Conservation (phyloP, 2,888 invertebrate species). For the Plusia festucae region DNA sequence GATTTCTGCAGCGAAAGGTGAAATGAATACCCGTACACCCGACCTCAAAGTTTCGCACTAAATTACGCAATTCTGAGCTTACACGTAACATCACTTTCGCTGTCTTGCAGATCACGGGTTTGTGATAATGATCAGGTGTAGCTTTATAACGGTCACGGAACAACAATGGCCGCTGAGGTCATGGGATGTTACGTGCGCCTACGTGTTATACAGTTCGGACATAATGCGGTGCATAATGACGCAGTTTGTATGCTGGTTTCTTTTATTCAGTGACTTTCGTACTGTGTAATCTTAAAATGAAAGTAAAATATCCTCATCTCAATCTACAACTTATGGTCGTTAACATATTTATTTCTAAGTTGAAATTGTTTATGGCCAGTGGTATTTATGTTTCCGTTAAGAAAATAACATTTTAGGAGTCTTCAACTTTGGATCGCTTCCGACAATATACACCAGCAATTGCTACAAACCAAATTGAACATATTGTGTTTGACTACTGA, state of each 20-base stretch:
- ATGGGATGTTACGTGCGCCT: slow-evolving; percentile 22
- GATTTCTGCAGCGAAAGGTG: slow-evolving; percentile 5
- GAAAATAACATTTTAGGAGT: too few species aligned
- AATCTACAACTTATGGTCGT: slow-evolving; percentile 19
- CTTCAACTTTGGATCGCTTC: background rate
- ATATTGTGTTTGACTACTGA: background rate
- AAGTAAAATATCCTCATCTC: slow-evolving; percentile 37
- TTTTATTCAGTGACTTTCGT: slow-evolving; percentile 17
- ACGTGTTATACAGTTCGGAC: slow-evolving; percentile 22
- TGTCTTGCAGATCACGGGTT: slow-evolving; percentile 69
- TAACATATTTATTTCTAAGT: slow-evolving; percentile 10
- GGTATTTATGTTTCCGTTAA: too few species aligned
- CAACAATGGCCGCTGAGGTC: slow-evolving; percentile 44
- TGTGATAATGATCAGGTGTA: slow-evolving; percentile 39
- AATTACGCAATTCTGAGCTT: slow-evolving; percentile 64
- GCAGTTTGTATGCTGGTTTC: slow-evolving; percentile 47
- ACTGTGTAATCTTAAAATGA: slow-evolving; percentile 39
- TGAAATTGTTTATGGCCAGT: background rate
- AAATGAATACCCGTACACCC: slow-evolving; percentile 20
- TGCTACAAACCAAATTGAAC: too few species aligned
- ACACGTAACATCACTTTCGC: slow-evolving; percentile 74
- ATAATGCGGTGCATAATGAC: slow-evolving; percentile 36
- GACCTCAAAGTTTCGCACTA: slow-evolving; percentile 59
- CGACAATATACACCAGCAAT: background rate
- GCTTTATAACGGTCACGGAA: slow-evolving; percentile 29